These are phyloP conservation scores for Leptopilina myrica DNA, from an alignment of 2,888 invertebrate species.

Conservation along the genomic window DNA sequence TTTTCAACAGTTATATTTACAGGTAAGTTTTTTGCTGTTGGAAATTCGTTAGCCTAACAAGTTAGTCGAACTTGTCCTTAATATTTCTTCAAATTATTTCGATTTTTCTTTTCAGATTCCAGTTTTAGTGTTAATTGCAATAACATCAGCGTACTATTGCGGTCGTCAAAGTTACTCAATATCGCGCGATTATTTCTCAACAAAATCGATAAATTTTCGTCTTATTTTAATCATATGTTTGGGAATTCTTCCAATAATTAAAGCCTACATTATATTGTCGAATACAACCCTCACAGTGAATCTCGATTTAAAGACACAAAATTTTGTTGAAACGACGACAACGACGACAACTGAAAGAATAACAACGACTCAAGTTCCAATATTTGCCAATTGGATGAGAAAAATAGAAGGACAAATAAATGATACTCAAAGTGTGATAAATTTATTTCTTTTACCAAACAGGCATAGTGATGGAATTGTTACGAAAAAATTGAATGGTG, in stretches of 20 bases:
- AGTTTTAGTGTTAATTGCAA: conserved; percentile 84
- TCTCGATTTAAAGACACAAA: not conserved
- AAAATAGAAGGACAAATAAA: conserved; percentile 57
- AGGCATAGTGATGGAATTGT: not conserved
- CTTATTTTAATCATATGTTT: conserved; percentile 82
- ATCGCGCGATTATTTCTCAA: conserved; percentile 81
- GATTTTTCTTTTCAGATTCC: conserved; percentile 80
- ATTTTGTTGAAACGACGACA: not conserved
- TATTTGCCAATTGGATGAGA: conserved; percentile 50
- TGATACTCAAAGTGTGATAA: conserved; percentile 55
- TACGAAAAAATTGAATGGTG: not conserved
- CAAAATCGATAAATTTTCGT: conserved; percentile 82
- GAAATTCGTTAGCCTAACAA: no score
- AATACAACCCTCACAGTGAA: conserved; percentile 61
- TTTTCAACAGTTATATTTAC: conserved; percentile 89
- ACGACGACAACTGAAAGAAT: not conserved
- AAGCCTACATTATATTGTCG: conserved; percentile 82
- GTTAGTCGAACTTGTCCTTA: no score
- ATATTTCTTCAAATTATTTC: no score
- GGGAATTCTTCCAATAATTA: conserved; percentile 83
- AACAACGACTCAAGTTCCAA: not conserved
- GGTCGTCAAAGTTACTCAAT: conserved; percentile 83
- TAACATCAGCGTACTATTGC: conserved; percentile 88
- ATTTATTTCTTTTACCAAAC: conserved; percentile 64
- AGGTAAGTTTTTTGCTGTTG: conserved; percentile 55